phyloP scores from a whole-genome alignment of 2,797 vertebrate species.

The Enteromius thamalakanensis region DNA sequence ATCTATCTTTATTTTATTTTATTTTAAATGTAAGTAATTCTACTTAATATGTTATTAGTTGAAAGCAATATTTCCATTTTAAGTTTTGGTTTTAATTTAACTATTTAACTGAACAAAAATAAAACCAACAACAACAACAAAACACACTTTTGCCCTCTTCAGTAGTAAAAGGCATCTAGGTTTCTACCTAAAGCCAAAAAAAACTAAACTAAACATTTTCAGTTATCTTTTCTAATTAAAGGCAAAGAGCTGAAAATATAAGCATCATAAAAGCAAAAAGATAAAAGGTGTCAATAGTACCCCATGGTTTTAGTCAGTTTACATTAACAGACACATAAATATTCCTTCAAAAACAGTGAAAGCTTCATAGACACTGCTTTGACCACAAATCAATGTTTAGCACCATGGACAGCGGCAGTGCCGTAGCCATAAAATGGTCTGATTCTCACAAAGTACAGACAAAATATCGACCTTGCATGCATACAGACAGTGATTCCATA shows the following conservation, averaged over 20 bases:
- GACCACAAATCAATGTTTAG: constrained; percentile 6
- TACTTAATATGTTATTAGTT: not conserved
- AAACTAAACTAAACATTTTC: too few species aligned
- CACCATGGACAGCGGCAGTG: constrained; percentile 17
- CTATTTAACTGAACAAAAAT: not conserved
- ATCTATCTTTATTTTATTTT: not conserved
- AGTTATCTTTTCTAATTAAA: not conserved
- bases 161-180: constrained; percentile 2
- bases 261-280: not conserved
- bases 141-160: not conserved
- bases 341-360: not conserved
- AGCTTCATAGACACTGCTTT: not conserved
- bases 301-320: not conserved
- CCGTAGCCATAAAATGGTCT: not conserved
- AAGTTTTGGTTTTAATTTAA: not conserved
- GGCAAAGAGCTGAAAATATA: not conserved
- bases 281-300: not conserved
- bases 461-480: not conserved
- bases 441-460: not conserved
- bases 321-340: not conserved
- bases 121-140: not conserved
- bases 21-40: not conserved
- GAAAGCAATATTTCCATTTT: not conserved
- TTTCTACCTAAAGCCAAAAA: too few species aligned
- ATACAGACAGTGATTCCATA: not conserved